These are phyloP conservation scores for Acrobasis repandana DNA, from an alignment of 2,888 invertebrate species.

Conservation along the genomic window DNA sequence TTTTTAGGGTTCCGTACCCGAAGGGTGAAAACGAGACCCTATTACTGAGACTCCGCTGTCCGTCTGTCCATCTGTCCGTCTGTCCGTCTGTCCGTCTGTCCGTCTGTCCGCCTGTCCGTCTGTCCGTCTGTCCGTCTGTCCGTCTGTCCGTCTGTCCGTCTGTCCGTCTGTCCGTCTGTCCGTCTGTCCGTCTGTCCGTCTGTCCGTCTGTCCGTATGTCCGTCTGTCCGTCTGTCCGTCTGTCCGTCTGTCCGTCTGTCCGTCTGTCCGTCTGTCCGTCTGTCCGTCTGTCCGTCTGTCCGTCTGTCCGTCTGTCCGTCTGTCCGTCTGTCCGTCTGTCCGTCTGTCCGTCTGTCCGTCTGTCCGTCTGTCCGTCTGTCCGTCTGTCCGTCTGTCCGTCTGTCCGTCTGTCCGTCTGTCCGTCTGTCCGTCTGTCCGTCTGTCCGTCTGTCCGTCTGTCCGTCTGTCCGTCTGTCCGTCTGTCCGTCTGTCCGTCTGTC, in stretches of 20 bases:
- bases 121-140: conserved; percentile 1
- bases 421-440: conserved; percentile 20
- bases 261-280: conserved; percentile 20
- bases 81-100: too few relatives aligned
- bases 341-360: conserved; percentile 20
- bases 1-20: too few relatives aligned
- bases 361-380: conserved; percentile 21
- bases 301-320: conserved; percentile 20
- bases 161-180: conserved; percentile 21
- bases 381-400: conserved; percentile 20
- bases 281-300: conserved; percentile 21
- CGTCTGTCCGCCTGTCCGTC: too few relatives aligned
- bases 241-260: conserved; percentile 21
- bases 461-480: conserved; percentile 20
- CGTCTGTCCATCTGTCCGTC: too few relatives aligned
- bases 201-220: conserved; percentile 21
- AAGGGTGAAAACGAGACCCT: too few relatives aligned
- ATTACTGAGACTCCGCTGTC: too few relatives aligned
- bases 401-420: conserved; percentile 21
- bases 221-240: conserved; percentile 20
- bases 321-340: conserved; percentile 21
- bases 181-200: conserved; percentile 20
- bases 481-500: conserved; percentile 21
- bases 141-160: conserved; percentile 20
- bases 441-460: conserved; percentile 21